Percentiles rank a stretch among this genome's conserved stretches.
Evolutionary conservation across 2,888 invertebrate species (phyloP).

Genomic region (Selenia dentaria): DNA sequence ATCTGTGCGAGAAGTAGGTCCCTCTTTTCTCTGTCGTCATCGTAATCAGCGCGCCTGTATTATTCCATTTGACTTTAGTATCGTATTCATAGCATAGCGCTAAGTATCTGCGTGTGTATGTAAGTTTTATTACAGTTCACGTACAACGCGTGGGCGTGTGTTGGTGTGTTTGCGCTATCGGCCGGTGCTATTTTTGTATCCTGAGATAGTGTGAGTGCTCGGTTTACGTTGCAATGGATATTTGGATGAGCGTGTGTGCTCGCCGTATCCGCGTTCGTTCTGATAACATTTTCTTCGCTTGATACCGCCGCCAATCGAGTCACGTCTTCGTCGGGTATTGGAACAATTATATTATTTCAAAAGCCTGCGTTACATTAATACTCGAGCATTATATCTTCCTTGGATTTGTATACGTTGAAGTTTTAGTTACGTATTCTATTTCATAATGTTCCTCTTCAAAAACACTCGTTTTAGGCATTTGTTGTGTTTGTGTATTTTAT

Average conservation of each 20-base stretch:
- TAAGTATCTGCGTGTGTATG: conserved; percentile 61
- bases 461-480: conserved; percentile 1
- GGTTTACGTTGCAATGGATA: conserved; percentile 41
- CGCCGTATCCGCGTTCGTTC: conserved; percentile 70
- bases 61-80: conserved; percentile 73
- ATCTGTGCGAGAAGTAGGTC: conserved; percentile 3
- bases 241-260: conserved; percentile 48
- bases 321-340: conserved; percentile 1
- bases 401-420: no score
- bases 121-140: conserved; percentile 82
- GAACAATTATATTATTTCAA: conserved; percentile 1
- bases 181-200: conserved; percentile 71
- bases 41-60: conserved; percentile 61
- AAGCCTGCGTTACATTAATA: no score
- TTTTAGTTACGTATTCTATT: no score
- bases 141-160: conserved; percentile 79
- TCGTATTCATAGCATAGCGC: conserved; percentile 75
- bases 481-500: no score
- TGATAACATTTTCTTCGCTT: conserved; percentile 73
- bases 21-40: conserved; percentile 43
- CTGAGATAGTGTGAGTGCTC: conserved; percentile 48
- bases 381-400: no score
- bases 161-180: conserved; percentile 82
- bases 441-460: no score
- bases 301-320: conserved; percentile 57